Evolutionary conservation across 2,113 vertebrate genomes (phyloP), one percentile per base, ranked within the genome.

Genomic region (Condylura cristata): DNA sequence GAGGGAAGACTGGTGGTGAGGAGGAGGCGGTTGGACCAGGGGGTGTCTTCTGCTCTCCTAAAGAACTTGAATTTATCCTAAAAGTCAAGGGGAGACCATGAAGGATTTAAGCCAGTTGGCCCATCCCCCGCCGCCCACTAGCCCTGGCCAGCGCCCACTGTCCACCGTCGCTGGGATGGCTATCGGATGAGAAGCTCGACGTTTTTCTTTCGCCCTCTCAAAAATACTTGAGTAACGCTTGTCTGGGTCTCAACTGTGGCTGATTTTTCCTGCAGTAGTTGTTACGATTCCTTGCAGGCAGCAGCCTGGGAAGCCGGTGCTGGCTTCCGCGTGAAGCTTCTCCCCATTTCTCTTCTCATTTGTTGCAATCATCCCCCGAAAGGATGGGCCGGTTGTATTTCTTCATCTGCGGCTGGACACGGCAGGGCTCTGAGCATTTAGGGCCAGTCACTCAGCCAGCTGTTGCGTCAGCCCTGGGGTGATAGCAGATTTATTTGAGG

Each of bases 401-500:
- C 65, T 83, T 80, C 58, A 41, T 14, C 60, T 4, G 34, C 46
- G 71, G 53, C 34, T 16, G 70, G 39, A 92, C 28, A 1, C 0
- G 0, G 48, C 28, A 5, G 53, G 51, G 60, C 58, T 91, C 53
- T 17, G 75, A 16, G 37, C 34, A 3, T 80, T 84, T 22, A 63
- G 46, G 71, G 53, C 83, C 66, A 86, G 46, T 22, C 75, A 6
- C 32, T 74, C 17, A 78, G 46, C 60, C 17, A 44, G 26, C 79
- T 10, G 37, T 86, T 30, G 34, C 74, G 83, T 12, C 58, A 0
- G 20, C 0, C n/a, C 0, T 0, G 41, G 53, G 1, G 8, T 44
- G 10, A 76, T 63, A 22, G 46, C 65, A 86, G 83, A 81, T 91
- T 93, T 96, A 94, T 63, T 56, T 46, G 70, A 68, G 53, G 83